Conservation (phyloP, 2,797 vertebrate genomes). For the Decapterus maruadsi region DNA sequence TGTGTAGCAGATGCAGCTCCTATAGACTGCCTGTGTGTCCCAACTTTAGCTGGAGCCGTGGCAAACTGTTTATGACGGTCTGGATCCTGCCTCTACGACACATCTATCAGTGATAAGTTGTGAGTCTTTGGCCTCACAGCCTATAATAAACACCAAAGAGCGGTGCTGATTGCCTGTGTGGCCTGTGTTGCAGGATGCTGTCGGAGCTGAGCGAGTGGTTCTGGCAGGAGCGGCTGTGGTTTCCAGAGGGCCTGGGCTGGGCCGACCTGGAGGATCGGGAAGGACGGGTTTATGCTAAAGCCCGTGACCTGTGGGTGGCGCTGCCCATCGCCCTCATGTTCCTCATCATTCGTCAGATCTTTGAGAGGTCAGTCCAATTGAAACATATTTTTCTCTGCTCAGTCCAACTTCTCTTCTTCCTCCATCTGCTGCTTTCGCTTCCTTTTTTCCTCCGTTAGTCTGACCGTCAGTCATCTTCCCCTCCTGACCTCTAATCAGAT, state of each 20-base stretch:
- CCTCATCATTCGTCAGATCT: constrained; percentile 91
- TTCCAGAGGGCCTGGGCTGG: constrained; percentile 94
- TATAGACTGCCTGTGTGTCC: not conserved
- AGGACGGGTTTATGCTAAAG: constrained; percentile 91
- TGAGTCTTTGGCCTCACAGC: constrained; percentile 1
- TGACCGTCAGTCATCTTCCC: constrained; percentile 1
- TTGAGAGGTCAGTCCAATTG: constrained; percentile 89
- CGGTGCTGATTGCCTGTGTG: constrained; percentile 25
- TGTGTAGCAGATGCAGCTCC: constrained; percentile 8
- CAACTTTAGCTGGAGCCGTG: constrained; percentile 6
- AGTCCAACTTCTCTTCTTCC: not conserved
- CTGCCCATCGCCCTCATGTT: constrained; percentile 94
- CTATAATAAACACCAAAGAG: constrained; percentile 2
- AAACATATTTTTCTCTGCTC: not conserved
- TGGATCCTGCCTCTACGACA: constrained; percentile 9
- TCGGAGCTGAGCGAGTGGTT: constrained; percentile 90
- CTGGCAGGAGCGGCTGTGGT: constrained; percentile 96
- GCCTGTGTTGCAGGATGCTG: constrained; percentile 88
- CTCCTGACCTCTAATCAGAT: constrained; percentile 12
- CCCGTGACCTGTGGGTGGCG: constrained; percentile 90
- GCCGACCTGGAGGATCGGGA: constrained; percentile 92
- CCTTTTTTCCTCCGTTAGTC: not conserved
- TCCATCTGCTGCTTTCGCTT: not conserved
- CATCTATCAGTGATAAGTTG: constrained; percentile 1
- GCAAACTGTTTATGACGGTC: not conserved